Evolutionary conservation across 1,140 invertebrate genomes (phyloP), one percentile per base, ranked within the genome.

Genomic region (roundworm (Caenorhabditis elegans)): DNA sequence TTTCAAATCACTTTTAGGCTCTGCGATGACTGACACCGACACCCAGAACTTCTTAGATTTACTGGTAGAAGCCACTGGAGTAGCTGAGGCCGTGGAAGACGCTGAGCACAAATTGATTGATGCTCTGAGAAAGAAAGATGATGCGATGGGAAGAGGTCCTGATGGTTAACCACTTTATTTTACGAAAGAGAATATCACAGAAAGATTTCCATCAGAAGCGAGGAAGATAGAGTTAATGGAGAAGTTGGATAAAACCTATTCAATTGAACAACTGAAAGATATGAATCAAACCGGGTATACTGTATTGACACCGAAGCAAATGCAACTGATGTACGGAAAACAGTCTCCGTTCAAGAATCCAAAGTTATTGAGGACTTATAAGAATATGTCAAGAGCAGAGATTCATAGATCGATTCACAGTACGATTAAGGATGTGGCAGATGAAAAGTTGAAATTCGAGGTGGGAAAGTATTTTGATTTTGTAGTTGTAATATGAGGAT

Each of bases 81-180:
- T 86, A 3, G 85, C 84, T 1, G 86, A 86, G 36, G 80, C 77
- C 19, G 85, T 81, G 3, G 75, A 86, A 34, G 60, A 83, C 13
- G 80, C 55, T 8, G 70, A 47, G 22, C n/a, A 51, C 5, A 51
- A 83, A 48, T 17, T 34, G 26, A 51, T 34, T 17, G 53, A 60
- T 60, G 53, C 53, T 31, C 28, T 22, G 43, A 70, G 78, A 53
- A 78, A 49, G 77, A 83, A 76, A 75, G 55, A 48, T 60, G 48
- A 39, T 82, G 78, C 86, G 84, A 60, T 80, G 86, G 51, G 36
- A 85, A 48, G 80, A 19, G 88, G 78, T 65, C 60, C 82, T 24
- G 79, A 86, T 78, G 88, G 88, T 46, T 47, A 82, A 46, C 88
- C 86, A 19, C 83, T 86, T 19, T 89, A 86, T 49, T 86, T 86